Evolutionary conservation across 2,113 vertebrate species (phyloP).

Genomic region (Ancistrus triradiatus): DNA sequence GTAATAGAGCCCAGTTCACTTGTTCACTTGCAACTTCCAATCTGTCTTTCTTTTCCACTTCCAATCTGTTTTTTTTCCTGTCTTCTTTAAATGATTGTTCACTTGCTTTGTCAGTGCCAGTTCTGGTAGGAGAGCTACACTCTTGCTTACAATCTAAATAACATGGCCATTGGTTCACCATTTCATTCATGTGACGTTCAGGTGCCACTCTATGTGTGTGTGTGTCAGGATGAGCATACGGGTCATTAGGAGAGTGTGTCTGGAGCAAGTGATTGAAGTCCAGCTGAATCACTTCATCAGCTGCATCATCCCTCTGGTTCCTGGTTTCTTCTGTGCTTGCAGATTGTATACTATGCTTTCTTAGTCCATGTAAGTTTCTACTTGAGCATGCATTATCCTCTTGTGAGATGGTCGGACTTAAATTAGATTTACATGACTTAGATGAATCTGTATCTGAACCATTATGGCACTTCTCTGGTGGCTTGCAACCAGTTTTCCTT

Average conservation of each 20-base stretch:
- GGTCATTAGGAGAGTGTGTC: not conserved
- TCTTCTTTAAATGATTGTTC: constrained; percentile 32
- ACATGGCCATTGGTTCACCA: constrained; percentile 24
- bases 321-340: not conserved
- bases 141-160: constrained; percentile 30
- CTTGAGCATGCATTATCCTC: constrained; percentile 14
- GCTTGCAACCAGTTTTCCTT: not conserved
- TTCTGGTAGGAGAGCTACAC: constrained; percentile 30
- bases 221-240: not conserved
- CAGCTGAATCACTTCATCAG: not conserved
- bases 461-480: constrained; percentile 11
- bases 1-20: constrained; percentile 7
- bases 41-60: not conserved
- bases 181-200: constrained; percentile 47
- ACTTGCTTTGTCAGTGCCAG: constrained; percentile 36
- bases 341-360: constrained; percentile 1
- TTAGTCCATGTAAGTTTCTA: constrained; percentile 10
- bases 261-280: not conserved
- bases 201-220: constrained; percentile 19
- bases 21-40: constrained; percentile 24
- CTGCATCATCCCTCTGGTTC: not conserved
- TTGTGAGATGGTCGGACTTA: constrained; percentile 1
- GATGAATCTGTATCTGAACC: constrained; percentile 27
- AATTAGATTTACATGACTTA: constrained; percentile 36
- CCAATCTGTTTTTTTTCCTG: constrained; percentile 36